Base-by-base conservation (phyloP, 2,797 vertebrate genomes). In the Pipistrellus pygmaeus region DNA sequence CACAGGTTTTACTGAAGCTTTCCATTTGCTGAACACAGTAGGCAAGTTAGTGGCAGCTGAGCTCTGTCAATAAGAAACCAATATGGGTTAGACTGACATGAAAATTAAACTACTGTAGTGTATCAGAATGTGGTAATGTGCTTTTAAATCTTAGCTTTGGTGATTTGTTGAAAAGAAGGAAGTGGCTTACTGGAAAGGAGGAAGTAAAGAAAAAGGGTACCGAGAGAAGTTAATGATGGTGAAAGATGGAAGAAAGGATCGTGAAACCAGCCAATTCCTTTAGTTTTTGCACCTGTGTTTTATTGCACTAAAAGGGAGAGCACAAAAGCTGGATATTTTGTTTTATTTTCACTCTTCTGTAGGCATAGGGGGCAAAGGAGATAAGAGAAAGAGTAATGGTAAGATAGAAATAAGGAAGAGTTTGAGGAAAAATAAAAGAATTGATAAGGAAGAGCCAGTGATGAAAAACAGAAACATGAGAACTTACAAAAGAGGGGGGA, bases 141-240 rank as follows among this genome's bases (percentile, higher is more conserved):
- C 88, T 94, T 94, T 93, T 88, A 94, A 88, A 93, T 96, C 83
- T 81, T 57, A 83, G 94, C 38, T 35, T 17, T n/a, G 12, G 88
- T 80, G 95, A 97, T 96, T 97, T 97, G 96, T 93, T 64, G 80
- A 72, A 91, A 92, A 92, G 90, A 92, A 95, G 92, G 71, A 96
- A 95, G 93, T 66, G 88, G 81, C 85, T 94, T 76, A 88, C 69
- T 81, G 71, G 83, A 82, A 91, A 96, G 68, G 69, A 89, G 72
- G 83, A 93, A 95, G 88, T 88, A 84, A 69, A 78, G 91, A 76
- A 66, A 17, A 53, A 81, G 81, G 90, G n/a, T 41, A 64, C 32
- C 0, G 0, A 85, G 78, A 90, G 55, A 46, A 91, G 38, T 82
- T 90, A 83, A 76, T 89, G 51, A 48, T n/a, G 71, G 87, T 72